These are phyloP conservation scores for Catostylus mosaicus DNA, from an alignment of 30 jellyfish, hydroid and myxozoan genomes.

Conservation along the genomic window DNA sequence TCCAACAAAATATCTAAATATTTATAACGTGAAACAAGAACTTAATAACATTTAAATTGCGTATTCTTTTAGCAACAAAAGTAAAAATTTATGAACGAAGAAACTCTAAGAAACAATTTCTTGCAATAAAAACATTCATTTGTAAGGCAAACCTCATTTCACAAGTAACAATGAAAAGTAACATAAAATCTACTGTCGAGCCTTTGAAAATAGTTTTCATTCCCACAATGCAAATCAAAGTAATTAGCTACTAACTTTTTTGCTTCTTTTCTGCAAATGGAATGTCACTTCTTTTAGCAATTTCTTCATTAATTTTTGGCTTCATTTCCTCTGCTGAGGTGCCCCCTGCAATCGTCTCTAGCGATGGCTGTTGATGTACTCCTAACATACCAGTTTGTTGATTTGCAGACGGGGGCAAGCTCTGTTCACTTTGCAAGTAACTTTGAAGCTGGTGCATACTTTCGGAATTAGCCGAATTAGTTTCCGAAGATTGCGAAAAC, in stretches of 20 bases:
- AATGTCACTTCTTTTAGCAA: conserved; percentile 37
- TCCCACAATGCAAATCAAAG: too few relatives aligned
- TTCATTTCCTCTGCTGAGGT: neutral
- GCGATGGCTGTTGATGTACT: neutral
- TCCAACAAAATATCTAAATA: too few relatives aligned
- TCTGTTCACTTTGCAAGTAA: conserved; percentile 44
- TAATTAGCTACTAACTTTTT: conserved; percentile 19
- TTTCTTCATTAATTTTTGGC: neutral
- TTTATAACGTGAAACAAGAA: too few relatives aligned
- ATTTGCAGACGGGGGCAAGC: conserved; percentile 32
- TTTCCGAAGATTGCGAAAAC: neutral
- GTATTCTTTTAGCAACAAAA: neutral
- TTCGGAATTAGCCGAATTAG: neutral
- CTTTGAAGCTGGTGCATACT: conserved; percentile 62
- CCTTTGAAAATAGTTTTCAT: too few relatives aligned
- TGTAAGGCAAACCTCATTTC: too few relatives aligned
- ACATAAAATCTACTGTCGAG: too few relatives aligned
- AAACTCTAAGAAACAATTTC: too few relatives aligned
- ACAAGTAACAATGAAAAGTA: too few relatives aligned
- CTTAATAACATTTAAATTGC: too few relatives aligned
- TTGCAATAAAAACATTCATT: too few relatives aligned
- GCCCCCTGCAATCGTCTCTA: conserved; percentile 5
- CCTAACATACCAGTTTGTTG: conserved; percentile 16
- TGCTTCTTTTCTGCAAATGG: conserved; percentile 11
- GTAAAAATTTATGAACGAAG: too few relatives aligned